Evolutionary conservation across 2,888 invertebrate species (phyloP).

Genomic region (Acrobasis suavella): DNA sequence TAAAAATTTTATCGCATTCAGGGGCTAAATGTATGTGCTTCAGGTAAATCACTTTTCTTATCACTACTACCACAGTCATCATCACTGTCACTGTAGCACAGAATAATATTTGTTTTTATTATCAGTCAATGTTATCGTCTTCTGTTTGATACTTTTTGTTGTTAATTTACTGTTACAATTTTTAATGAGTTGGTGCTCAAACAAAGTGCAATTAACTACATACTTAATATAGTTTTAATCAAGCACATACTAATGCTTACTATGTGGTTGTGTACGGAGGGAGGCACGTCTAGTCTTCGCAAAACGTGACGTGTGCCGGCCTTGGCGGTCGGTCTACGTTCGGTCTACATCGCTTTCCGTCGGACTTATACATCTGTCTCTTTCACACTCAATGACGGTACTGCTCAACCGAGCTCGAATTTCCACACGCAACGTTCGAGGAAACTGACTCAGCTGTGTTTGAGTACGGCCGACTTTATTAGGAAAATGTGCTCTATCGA

Average conservation of each 20-base stretch:
- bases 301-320: constrained; percentile 75
- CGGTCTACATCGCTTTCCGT: constrained; percentile 58
- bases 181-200: constrained; percentile 23
- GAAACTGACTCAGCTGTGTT: constrained; percentile 73
- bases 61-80: background rate
- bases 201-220: constrained; percentile 63
- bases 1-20: background rate
- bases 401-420: constrained; percentile 65
- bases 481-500: constrained; percentile 53
- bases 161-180: background rate
- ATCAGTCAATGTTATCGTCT: background rate
- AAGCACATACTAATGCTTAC: background rate
- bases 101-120: background rate
- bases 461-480: constrained; percentile 28
- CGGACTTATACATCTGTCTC: constrained; percentile 55
- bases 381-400: constrained; percentile 65
- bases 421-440: constrained; percentile 70
- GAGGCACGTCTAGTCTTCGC: constrained; percentile 72
- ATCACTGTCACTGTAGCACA: background rate
- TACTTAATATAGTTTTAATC: constrained; percentile 37
- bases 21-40: background rate
- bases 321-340: constrained; percentile 71
- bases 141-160: background rate
- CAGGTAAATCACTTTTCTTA: background rate
- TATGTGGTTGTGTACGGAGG: constrained; percentile 40